Evolutionary conservation across 2,797 vertebrate species (phyloP), one percentile per base, ranked within the genome.

Genomic region (Oreortyx pictus): DNA sequence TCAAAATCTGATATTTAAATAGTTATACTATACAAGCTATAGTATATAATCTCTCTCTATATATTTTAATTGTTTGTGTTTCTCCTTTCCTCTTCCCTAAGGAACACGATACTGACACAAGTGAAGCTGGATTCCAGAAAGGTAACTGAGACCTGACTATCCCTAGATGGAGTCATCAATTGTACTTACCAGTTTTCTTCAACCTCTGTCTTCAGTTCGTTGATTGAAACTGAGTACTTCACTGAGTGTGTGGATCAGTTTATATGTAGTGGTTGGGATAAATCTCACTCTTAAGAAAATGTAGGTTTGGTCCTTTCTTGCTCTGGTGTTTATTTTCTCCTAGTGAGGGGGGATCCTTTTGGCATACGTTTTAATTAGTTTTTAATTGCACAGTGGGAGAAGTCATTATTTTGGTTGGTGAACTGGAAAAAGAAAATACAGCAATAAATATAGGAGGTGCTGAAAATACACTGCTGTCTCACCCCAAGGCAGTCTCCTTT

Each of bases 21-120:
- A 41, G 17, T 41, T 41, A 61, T 12, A 5, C 25, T 27, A 13
- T 61, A 29, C 9, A 29, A 29, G 19, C 18, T 19, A 41, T 41
- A 19, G 39, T 9, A 22, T 64, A 31, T 25, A 64, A 31, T 43
- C 9, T 41, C 39, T 41, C 39, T 41, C 12, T 41, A 14, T 41
- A 41, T 41, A 41, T 5, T 50, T 23, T 74, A 24, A 24, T n/a
- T 85, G 29, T 50, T 49, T 57, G 41, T 54, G 47, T 37, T 72
- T 43, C 79, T 70, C 22, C 11, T 91, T 9, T 88, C 64, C 15
- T 49, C 25, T 71, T 78, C 12, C 89, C 85, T 66, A 94, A 99
- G 99, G 99, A 99, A 52, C 98, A 98, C 0, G 98, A 99, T 17
- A 78, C 98, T 7, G 98, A 99, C 88, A 97, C 98, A 50, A 97